These are phyloP conservation scores for Lerista edwardsae DNA, from an alignment of 2,797 vertebrate genomes.

Conservation along the genomic window DNA sequence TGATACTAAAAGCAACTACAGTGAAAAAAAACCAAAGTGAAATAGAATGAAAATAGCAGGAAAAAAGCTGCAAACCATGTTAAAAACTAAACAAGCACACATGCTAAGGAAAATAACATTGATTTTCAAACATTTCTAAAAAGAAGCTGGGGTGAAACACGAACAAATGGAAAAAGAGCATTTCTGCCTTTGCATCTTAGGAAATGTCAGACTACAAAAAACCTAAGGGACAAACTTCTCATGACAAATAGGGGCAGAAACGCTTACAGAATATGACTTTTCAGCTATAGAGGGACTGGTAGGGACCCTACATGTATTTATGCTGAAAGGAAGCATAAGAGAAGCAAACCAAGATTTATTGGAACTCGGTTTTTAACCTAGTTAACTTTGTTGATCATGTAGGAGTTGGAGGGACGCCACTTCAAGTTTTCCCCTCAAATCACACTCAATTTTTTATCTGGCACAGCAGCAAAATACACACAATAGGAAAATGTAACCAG, in stretches of 20 bases:
- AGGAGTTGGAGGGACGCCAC: constrained; percentile 17
- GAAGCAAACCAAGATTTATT: background rate
- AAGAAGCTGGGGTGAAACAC: no score
- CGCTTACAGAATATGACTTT: background rate
- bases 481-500: constrained; percentile 28
- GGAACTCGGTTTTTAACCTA: constrained; percentile 1
- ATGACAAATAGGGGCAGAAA: background rate
- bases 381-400: background rate
- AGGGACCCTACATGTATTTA: constrained; percentile 1
- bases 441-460: constrained; percentile 17
- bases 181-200: background rate
- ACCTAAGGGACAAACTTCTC: background rate
- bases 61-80: no score
- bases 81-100: no score
- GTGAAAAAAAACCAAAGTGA: no score
- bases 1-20: no score
- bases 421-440: background rate
- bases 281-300: background rate
- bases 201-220: background rate
- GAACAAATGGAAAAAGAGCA: no score
- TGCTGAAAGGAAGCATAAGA: constrained; percentile 24
- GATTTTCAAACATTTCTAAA: background rate
- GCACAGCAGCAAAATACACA: constrained; percentile 5
- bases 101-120: background rate
- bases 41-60: no score